Evolutionary conservation across 1,140 invertebrate species (phyloP), one percentile per base, ranked within the genome.

Genomic region (Eueides isabella): DNA sequence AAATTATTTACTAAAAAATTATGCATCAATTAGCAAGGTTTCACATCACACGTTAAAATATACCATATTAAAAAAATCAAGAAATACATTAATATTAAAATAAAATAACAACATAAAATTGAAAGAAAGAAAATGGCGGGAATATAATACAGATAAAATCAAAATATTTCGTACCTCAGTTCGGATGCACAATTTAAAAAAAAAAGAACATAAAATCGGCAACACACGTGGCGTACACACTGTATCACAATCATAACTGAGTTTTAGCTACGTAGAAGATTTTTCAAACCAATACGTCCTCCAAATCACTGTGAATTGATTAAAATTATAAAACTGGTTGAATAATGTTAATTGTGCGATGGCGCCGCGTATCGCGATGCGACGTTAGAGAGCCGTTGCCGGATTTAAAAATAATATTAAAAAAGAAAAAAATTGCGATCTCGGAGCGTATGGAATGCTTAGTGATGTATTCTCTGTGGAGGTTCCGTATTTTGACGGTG

Each of bases 361-460:
- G 87, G 85, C 85, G 85, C 86, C 85, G 79, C 35, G 14, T 16
- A 38, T 38, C 35, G 35, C 79, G 80, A 63, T 63, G 61, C 81
- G 80, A 86, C 80, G 85, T 85, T 86, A 87, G 83, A 85, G 61
- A 63, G 73, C 86, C 84, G 83, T 85, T 87, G 86, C 76, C 84
- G 85, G 86, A 85, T 87, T 88, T 84, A 83, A 88, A 90, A 90
- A 86, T 83, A 84, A 86, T 85, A 82, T 85, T 81, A 80, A 81
- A 84, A 84, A 76, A 84, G 82, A 83, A 82, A 85, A 85, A 78
- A 83, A n/a, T n/a, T 68, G 72, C 80, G 79, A 55, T 55, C 76
- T 70, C 63, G 67, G 76, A 75, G 73, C 77, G 79, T 55, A 68
- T 75, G 79, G 79, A 75, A 85, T 77, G 84, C 83, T 84, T 82